Evolutionary conservation across 2,888 invertebrate genomes (phyloP).

Genomic region (Calliopum simillimum): DNA sequence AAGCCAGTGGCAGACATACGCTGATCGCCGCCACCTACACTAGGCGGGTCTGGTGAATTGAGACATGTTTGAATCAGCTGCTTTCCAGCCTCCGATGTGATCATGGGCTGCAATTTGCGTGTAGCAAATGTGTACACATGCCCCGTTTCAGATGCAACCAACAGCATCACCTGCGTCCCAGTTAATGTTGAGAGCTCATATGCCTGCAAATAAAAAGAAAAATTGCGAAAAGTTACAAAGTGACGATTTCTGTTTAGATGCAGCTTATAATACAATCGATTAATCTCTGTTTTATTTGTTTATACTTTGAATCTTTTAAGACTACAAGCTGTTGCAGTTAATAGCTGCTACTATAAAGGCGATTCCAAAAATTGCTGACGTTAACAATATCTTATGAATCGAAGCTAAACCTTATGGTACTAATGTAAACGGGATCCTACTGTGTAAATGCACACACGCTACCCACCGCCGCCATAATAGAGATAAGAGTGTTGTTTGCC

Average conservation of each 20-base stretch:
- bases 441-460: constrained; percentile 28
- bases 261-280: too few species aligned
- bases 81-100: constrained; percentile 97
- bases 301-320: constrained; percentile 4
- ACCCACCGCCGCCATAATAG: constrained; percentile 35
- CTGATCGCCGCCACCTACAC: constrained; percentile 83
- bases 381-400: too few species aligned
- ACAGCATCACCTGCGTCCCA: constrained; percentile 99
- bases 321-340: not conserved
- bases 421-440: too few species aligned
- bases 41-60: constrained; percentile 94
- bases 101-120: constrained; percentile 98
- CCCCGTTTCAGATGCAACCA: constrained; percentile 98
- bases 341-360: not conserved
- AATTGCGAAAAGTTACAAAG: not conserved
- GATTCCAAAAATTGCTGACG: too few species aligned
- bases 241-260: too few species aligned
- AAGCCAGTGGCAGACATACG: constrained; percentile 98
- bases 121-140: constrained; percentile 99
- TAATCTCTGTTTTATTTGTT: too few species aligned
- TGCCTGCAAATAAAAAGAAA: constrained; percentile 78
- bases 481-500: constrained; percentile 31
- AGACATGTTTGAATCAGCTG: constrained; percentile 98
- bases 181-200: constrained; percentile 99
- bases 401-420: too few species aligned